Evolutionary conservation across 2,888 invertebrate genomes (phyloP).

Genomic region (Loripinus fragilis): DNA sequence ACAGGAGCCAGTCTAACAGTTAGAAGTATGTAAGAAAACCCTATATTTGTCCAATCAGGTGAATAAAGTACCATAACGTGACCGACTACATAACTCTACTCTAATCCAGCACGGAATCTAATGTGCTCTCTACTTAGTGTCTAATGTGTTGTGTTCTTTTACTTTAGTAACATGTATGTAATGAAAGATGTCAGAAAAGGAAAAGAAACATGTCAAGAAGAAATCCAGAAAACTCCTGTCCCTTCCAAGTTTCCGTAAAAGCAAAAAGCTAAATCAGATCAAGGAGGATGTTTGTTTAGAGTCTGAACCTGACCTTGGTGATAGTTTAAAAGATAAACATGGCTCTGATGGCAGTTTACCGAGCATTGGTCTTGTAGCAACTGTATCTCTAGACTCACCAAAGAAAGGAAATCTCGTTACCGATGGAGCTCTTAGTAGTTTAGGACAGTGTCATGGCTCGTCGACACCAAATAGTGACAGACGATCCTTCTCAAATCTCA

Average conservation of each 20-base stretch:
- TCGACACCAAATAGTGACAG: slow-evolving; percentile 11
- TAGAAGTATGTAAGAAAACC: no score
- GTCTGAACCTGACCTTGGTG: not conserved
- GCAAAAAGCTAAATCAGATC: slow-evolving; percentile 32
- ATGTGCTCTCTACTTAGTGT: not conserved
- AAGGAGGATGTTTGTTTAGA: slow-evolving; percentile 13
- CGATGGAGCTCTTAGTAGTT: not conserved
- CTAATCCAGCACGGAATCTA: not conserved
- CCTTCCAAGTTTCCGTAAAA: slow-evolving; percentile 46
- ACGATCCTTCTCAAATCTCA: slow-evolving; percentile 21
- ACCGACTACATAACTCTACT: not conserved
- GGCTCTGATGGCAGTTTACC: slow-evolving; percentile 17
- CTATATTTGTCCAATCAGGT: no score
- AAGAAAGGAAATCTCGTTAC: not conserved
- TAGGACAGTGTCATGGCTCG: not conserved
- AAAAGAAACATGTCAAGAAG: slow-evolving; percentile 37
- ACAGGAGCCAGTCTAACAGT: no score
- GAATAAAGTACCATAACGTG: not conserved
- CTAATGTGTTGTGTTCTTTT: not conserved
- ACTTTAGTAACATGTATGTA: not conserved
- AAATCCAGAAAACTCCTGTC: slow-evolving; percentile 47
- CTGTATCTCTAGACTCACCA: slow-evolving; percentile 23
- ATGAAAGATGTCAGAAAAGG: slow-evolving; percentile 44
- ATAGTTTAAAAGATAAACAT: slow-evolving; percentile 19
- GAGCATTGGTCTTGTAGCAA: slow-evolving; percentile 27